Evolutionary conservation across 2,888 invertebrate genomes (phyloP).

Genomic region (Ferrisia virgata): DNA sequence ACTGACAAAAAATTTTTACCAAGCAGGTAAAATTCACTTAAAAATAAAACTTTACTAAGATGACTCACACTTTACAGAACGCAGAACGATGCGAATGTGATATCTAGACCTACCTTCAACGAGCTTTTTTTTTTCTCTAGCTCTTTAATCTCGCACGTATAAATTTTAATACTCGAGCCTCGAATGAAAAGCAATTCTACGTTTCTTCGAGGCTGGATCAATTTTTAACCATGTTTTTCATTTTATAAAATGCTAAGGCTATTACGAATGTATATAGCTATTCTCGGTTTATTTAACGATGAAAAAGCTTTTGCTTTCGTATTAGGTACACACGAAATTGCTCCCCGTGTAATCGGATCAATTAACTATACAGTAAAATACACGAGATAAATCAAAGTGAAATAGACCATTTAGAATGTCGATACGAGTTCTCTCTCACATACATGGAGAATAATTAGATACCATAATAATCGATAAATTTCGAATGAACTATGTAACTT

Average conservation of each 20-base stretch:
- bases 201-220: neutral
- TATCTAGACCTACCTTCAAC: neutral
- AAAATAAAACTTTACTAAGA: neutral
- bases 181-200: neutral
- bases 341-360: neutral
- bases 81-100: neutral
- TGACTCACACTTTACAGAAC: neutral
- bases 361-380: neutral
- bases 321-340: neutral
- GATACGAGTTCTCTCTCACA: neutral
- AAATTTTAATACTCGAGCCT: neutral
- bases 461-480: neutral
- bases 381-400: neutral
- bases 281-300: neutral
- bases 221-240: neutral
- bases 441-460: neutral
- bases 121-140: neutral
- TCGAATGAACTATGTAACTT: neutral
- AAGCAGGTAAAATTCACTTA: neutral
- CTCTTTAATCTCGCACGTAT: slow-evolving; percentile 5
- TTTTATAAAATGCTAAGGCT: neutral
- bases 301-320: neutral
- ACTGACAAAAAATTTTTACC: neutral
- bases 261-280: neutral
- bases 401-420: neutral